A percentile compares a stretch with the other conserved stretches of the same genome.
These are phyloP conservation scores for Drosophila nr. perissopoda DNA, from an alignment of 2,888 invertebrate genomes.

Conservation along the genomic window DNA sequence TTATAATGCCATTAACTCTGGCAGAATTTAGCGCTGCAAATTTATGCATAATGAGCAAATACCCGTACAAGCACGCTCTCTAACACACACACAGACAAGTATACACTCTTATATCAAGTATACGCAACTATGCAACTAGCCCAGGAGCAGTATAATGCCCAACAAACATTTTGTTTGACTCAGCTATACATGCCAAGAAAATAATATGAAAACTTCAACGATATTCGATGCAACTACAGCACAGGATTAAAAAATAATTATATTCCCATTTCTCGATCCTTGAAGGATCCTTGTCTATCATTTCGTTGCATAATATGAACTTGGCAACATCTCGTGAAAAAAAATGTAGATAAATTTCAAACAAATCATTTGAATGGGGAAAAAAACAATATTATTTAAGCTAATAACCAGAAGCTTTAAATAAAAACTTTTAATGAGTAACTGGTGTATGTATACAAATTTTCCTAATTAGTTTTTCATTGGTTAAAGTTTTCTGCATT, in stretches of 20 bases:
- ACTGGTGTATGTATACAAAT: background rate
- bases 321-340: background rate
- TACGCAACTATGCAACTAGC: conserved; percentile 31
- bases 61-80: conserved; percentile 18
- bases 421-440: background rate
- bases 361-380: background rate
- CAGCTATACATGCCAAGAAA: background rate
- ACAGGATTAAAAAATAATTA: background rate
- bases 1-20: conserved; percentile 82
- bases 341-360: background rate
- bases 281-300: background rate
- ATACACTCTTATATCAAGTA: background rate
- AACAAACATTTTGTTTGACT: conserved; percentile 35
- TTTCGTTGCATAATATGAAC: background rate
- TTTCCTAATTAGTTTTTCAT: background rate
- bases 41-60: conserved; percentile 78
- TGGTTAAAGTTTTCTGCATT: background rate
- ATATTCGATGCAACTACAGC: background rate
- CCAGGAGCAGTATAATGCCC: conserved; percentile 34
- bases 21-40: conserved; percentile 77
- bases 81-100: conserved; percentile 3
- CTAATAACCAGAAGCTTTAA: background rate
- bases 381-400: background rate
- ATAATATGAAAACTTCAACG: background rate
- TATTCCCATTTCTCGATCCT: background rate